Percentiles rank a stretch among this genome's conserved stretches.
Conservation (phyloP, 2,797 vertebrate species). For the Xiphorhynchus erythropygius region DNA sequence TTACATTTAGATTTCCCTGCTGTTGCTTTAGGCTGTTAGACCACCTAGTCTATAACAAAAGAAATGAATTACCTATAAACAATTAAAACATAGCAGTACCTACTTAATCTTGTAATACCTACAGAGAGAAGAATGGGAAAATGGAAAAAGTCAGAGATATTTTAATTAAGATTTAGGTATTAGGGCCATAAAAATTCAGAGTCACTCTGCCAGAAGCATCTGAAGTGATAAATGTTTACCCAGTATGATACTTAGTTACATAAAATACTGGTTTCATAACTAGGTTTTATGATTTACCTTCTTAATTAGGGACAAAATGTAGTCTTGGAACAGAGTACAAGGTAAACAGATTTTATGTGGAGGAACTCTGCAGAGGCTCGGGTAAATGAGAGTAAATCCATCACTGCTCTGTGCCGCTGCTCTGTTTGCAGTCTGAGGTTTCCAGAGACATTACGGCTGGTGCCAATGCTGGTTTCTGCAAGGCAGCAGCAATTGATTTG, state of each 20-base stretch:
- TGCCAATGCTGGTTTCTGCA: background rate
- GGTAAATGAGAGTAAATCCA: conserved; percentile 1
- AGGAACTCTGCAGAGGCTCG: background rate
- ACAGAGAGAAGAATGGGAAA: background rate
- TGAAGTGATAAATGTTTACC: background rate
- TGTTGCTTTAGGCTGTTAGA: background rate
- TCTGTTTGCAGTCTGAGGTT: background rate
- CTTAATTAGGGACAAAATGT: conserved; percentile 22
- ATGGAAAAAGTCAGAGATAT: background rate
- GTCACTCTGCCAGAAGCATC: background rate
- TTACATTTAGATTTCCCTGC: background rate
- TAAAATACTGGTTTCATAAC: conserved; percentile 36
- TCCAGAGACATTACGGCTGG: accelerated
- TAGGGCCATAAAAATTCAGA: conserved; percentile 6
- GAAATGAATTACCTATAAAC: background rate
- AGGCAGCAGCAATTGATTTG: accelerated
- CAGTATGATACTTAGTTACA: background rate
- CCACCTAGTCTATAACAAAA: background rate
- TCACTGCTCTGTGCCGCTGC: background rate
- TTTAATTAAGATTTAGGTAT: conserved; percentile 25
- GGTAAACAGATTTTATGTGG: background rate
- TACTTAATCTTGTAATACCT: background rate
- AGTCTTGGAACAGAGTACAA: background rate
- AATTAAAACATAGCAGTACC: background rate
- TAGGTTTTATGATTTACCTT: conserved; percentile 33